Conservation (phyloP, 2,113 vertebrate species). For the Sphyrna mokarran region DNA sequence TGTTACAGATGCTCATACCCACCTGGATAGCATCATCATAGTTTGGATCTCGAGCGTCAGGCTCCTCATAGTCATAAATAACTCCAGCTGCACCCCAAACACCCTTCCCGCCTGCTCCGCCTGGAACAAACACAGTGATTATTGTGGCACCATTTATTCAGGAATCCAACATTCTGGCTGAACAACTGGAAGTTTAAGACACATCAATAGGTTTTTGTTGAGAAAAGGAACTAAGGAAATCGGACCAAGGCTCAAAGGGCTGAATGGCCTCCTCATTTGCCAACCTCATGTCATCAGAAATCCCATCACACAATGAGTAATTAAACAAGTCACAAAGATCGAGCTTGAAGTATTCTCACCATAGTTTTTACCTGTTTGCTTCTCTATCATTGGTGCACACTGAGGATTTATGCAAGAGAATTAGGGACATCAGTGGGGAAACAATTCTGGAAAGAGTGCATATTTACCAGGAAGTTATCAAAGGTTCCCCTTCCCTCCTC, state of each 20-base stretch:
- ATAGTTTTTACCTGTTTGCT: background rate
- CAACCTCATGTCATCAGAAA: background rate
- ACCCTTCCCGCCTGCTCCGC: slow-evolving; percentile 76
- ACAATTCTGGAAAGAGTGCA: background rate
- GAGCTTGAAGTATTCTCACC: background rate
- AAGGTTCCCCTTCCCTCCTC: too few relatives aligned
- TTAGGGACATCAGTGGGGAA: too few relatives aligned
- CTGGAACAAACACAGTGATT: slow-evolving; percentile 43
- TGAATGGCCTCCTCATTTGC: background rate
- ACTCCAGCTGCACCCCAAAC: slow-evolving; percentile 79
- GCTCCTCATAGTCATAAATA: slow-evolving; percentile 75
- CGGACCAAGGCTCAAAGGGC: background rate
- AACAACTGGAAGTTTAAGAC: background rate
- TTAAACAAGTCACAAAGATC: background rate
- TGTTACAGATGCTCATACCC: background rate
- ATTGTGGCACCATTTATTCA: background rate
- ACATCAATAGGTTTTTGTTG: background rate
- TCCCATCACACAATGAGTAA: background rate
- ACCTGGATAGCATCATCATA: slow-evolving; percentile 78
- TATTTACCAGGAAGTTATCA: too few relatives aligned
- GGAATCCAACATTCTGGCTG: background rate
- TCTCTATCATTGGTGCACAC: background rate
- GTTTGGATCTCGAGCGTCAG: slow-evolving; percentile 69
- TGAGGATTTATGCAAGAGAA: background rate
- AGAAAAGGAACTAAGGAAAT: too few relatives aligned